A percentile compares a stretch with the other conserved stretches of the same genome.
These are phyloP conservation scores for Labeo rohita DNA, from an alignment of 2,113 vertebrate genomes.

Conservation along the genomic window DNA sequence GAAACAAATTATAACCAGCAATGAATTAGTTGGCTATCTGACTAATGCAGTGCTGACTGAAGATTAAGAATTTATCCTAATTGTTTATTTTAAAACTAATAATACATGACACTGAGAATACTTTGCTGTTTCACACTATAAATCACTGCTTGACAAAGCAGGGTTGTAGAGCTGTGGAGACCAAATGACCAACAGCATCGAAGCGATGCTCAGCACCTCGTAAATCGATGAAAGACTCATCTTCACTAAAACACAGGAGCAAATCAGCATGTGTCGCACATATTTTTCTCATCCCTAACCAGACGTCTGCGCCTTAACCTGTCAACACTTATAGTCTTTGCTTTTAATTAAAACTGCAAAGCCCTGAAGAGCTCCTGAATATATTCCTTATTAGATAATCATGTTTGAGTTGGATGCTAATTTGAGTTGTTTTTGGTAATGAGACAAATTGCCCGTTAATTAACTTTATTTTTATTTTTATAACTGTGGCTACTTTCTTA, in stretches of 20 bases:
- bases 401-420: background rate
- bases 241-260: slow-evolving; percentile 24
- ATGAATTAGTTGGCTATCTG: background rate
- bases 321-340: slow-evolving; percentile 54
- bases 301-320: slow-evolving; percentile 60
- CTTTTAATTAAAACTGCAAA: background rate
- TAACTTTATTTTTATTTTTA: background rate
- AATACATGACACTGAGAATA: background rate
- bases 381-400: background rate
- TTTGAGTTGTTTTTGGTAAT: background rate
- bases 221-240: slow-evolving; percentile 38
- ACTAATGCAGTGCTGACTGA: background rate
- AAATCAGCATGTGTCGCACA: slow-evolving; percentile 55
- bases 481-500: background rate
- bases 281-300: slow-evolving; percentile 54
- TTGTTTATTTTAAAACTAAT: slow-evolving; percentile 4
- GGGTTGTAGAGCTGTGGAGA: slow-evolving; percentile 37
- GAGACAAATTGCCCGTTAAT: background rate
- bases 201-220: slow-evolving; percentile 36
- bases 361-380: background rate
- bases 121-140: background rate
- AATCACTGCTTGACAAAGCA: slow-evolving; percentile 20
- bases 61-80: background rate
- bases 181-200: slow-evolving; percentile 13
- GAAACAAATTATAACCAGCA: background rate